Evolutionary conservation across 2,888 invertebrate genomes (phyloP), one percentile per base, ranked within the genome.

Genomic region (Drosophila borealis): DNA sequence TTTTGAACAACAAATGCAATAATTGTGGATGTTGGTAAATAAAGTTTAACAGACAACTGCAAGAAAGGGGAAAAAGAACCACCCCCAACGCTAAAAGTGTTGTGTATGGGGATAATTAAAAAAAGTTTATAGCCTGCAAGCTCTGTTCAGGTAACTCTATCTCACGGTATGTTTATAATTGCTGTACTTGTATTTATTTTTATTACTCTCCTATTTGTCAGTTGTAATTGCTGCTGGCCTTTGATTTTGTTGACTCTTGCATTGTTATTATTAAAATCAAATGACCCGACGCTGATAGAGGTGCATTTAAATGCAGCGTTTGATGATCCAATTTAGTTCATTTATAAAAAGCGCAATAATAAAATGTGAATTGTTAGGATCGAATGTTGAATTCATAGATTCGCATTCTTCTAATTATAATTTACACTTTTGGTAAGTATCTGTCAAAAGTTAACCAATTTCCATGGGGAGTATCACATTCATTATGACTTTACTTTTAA

Each of bases 1-100:
- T 54, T 54, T 51, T 46, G 70, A 48, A 56, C 54, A 82, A 65
- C 78, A 81, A 89, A 78, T 69, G 75, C 68, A 89, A 74, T 82
- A 83, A 70, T 69, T 74, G 54, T 67, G 49, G 53, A 49, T 64
- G 79, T 66, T 66, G 70, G 17, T 56, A 67, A 65, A 75, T 60
- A 79, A 54, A 51, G 54, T 62, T 64, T 60, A 75, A 25, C 63
- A 62, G 50, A 29, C 67, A 63, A 66, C 54, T 50, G 42, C 36
- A 61, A 62, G 50, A 65, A 63, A 50, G 41, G 25, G 9, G 45
- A 54, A 49, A 44, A 44, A 29, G 51, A 37, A 48, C 36, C 44
- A 48, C 42, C 25, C 51, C 53, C 48, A 42, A 57, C 21, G 45
- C 64, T 51, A 53, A 70, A 39, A 39, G 61, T 49, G 41, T 53